Evolutionary conservation across 2,888 invertebrate species (phyloP), one percentile per base, ranked within the genome.

Genomic region (Chaitophorus viminalis): DNA sequence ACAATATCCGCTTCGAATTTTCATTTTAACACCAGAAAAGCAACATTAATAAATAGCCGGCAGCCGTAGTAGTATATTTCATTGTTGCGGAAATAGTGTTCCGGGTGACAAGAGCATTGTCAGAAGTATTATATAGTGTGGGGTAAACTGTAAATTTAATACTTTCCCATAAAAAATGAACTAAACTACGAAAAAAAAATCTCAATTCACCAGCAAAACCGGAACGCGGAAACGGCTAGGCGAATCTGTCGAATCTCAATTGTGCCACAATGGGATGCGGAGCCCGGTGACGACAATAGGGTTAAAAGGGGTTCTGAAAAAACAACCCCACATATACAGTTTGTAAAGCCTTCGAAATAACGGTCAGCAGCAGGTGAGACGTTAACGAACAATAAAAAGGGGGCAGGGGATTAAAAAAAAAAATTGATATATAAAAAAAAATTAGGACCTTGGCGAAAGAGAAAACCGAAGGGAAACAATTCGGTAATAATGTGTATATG

Each of bases 241-340:
- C 83, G 83, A 75, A 83, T 83, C 83, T 83, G 83, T 83, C 83
- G 83, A 83, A 83, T 83, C 83, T 83, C 83, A n/a, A 83, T 83
- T 60, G 83, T 60, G 83, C 36, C 82, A 83, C 83, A 83, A 83
- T 83, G 74, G 83, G 83, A 83, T 75, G 83, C 83, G 74, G 74
- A 82, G 29, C 74, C 54, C 70, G 54, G 74, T 54, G 82, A 36
- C 82, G 83, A 83, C 83, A 83, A 83, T 83, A 83, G 83, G 83
- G 83, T 83, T 83, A 83, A 83, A 83, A 83, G 83, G 83, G 83
- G 83, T 83, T 83, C 83, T 60, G 74, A 75, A 60, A 74, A 75
- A 83, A 83, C 74, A 54, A 82, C 82, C 82, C 82, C 82, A 33
- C 70, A 31, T 29, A 17, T 68, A 11, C 11, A 39, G 36, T 70